Evolutionary conservation across 2,797 vertebrate genomes (phyloP).

Genomic region (Oreortyx pictus): DNA sequence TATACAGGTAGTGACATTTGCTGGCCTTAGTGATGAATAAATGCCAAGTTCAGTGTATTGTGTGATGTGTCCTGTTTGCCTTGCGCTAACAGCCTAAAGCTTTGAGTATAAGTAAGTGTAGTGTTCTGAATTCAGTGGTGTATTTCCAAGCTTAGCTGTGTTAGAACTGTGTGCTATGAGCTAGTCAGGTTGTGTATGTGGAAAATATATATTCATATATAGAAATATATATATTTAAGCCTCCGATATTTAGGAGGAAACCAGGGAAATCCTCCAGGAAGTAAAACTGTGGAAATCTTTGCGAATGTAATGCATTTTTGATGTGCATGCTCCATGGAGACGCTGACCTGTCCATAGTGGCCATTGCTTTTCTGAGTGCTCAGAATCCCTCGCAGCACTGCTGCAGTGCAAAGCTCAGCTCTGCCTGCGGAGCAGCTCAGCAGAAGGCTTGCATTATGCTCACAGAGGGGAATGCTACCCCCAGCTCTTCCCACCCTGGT

Average conservation of each 20-base stretch:
- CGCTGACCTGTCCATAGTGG: slow-evolving; percentile 12
- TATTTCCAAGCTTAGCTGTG: slow-evolving; percentile 67
- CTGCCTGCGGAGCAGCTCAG: neutral
- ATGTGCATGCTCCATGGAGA: slow-evolving; percentile 47
- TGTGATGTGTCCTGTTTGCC: slow-evolving; percentile 70
- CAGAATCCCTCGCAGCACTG: neutral
- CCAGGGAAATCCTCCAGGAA: slow-evolving; percentile 64
- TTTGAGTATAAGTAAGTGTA: slow-evolving; percentile 66
- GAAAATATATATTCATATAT: slow-evolving; percentile 53
- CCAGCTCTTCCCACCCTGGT: neutral
- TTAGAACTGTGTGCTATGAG: slow-evolving; percentile 74
- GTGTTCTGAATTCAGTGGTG: slow-evolving; percentile 63
- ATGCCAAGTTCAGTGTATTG: slow-evolving; percentile 60
- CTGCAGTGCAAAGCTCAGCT: neutral
- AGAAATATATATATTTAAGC: slow-evolving; percentile 47
- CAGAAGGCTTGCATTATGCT: neutral
- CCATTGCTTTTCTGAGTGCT: slow-evolving; percentile 43
- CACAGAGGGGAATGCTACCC: neutral
- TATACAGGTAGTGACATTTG: slow-evolving; percentile 51
- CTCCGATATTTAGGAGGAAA: slow-evolving; percentile 59
- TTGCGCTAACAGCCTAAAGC: slow-evolving; percentile 54
- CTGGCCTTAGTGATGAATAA: slow-evolving; percentile 63
- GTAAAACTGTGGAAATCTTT: slow-evolving; percentile 68
- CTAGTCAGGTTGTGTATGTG: slow-evolving; percentile 72
- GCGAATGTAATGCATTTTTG: slow-evolving; percentile 42